Percentiles rank a stretch among this genome's conserved stretches.
phyloP scores from a whole-genome alignment of 2,888 invertebrate genomes.

The Pammene fasciana region DNA sequence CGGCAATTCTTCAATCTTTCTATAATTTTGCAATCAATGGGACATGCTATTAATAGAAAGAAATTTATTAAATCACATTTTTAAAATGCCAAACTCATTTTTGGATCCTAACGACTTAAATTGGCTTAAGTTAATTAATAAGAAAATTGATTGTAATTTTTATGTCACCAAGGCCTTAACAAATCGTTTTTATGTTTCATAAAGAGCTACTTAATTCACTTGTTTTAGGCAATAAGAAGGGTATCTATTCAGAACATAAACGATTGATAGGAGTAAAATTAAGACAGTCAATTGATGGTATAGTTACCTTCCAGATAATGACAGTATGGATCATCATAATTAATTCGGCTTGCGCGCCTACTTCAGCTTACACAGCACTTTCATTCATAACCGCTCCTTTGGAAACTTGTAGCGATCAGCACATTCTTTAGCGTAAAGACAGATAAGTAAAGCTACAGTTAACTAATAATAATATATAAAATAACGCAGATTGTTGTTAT shows the following conservation, averaged over 20 bases:
- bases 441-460: background rate
- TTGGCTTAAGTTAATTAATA: too few relatives aligned
- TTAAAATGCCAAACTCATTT: too few relatives aligned
- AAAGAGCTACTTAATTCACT: too few relatives aligned
- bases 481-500: background rate
- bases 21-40: background rate
- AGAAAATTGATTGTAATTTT: too few relatives aligned
- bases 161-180: too few relatives aligned
- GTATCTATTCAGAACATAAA: too few relatives aligned
- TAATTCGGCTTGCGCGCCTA: conserved; percentile 3
- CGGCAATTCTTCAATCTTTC: background rate
- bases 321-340: conserved; percentile 11
- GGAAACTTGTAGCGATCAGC: conserved; percentile 1
- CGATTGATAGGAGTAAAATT: too few relatives aligned
- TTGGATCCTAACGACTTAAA: too few relatives aligned
- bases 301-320: conserved; percentile 4
- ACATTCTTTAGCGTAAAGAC: background rate
- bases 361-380: conserved; percentile 10
- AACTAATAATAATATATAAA: background rate
- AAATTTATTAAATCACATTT: too few relatives aligned
- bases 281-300: background rate
- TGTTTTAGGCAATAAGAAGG: too few relatives aligned
- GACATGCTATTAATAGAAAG: background rate
- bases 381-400: conserved; percentile 27
- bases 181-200: too few relatives aligned